Conservation (phyloP, 2,797 vertebrate species). For the Masticophis lateralis region DNA sequence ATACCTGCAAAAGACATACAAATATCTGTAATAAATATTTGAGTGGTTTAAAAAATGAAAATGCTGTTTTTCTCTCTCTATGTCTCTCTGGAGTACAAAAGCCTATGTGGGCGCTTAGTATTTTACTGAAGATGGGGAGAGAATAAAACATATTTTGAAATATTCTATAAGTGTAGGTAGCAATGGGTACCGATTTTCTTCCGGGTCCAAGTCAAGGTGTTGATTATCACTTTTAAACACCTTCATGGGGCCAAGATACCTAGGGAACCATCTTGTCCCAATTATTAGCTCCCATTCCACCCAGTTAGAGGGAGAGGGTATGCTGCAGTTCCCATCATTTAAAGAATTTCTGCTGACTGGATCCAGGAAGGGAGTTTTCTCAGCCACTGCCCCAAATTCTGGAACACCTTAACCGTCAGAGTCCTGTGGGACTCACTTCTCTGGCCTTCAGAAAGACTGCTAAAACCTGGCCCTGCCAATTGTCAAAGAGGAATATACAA, state of each 20-base stretch:
- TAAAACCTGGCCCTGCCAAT: background rate
- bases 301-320: background rate
- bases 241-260: background rate
- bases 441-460: background rate
- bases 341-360: background rate
- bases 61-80: background rate
- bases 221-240: background rate
- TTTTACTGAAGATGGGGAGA: background rate
- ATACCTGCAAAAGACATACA: conserved; percentile 4
- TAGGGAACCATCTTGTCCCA: background rate
- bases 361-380: background rate
- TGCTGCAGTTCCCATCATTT: background rate
- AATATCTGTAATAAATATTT: background rate
- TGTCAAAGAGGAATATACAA: background rate
- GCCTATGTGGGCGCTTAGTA: background rate
- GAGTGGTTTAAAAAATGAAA: background rate
- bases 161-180: background rate
- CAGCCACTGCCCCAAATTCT: background rate
- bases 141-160: background rate
- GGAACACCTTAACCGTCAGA: background rate
- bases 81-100: background rate
- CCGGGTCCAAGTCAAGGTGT: background rate
- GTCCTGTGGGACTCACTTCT: background rate
- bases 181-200: background rate
- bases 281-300: background rate